A percentile compares a stretch with the other conserved stretches of the same genome.
phyloP scores from a whole-genome alignment of 2,888 invertebrate species.

The Disparrhopalites patrizii region DNA sequence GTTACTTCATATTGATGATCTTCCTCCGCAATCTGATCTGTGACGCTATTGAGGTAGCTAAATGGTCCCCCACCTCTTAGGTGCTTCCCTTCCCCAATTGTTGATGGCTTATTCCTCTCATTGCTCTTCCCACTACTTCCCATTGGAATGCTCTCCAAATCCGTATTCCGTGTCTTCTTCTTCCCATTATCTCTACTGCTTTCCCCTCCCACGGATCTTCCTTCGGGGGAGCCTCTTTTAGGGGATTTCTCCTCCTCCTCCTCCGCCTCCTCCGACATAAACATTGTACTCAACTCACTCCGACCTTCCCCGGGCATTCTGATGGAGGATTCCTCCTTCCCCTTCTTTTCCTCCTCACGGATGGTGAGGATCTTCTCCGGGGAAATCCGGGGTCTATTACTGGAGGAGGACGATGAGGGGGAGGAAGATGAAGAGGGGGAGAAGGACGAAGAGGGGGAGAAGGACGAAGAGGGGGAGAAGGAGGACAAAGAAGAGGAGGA shows the following conservation, averaged over 20 bases:
- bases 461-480: too few relatives aligned
- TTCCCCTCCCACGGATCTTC: neutral
- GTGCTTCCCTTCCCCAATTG: constrained; percentile 15
- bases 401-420: too few relatives aligned
- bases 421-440: too few relatives aligned
- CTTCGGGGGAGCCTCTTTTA: neutral
- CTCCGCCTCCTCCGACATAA: neutral
- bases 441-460: too few relatives aligned
- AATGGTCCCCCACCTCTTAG: constrained; percentile 3
- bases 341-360: neutral
- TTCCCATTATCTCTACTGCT: too few relatives aligned
- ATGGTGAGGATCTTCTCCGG: neutral
- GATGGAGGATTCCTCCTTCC: neutral
- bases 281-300: constrained; percentile 1
- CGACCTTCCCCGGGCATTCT: neutral
- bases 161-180: neutral
- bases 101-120: neutral
- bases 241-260: too few relatives aligned
- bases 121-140: too few relatives aligned
- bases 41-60: neutral
- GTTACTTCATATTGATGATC: constrained; percentile 20
- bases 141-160: too few relatives aligned
- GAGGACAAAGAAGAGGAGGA: too few relatives aligned
- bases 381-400: neutral
- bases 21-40: constrained; percentile 25